Conservation (phyloP, 2,888 invertebrate species). For the Cabera pusaria region DNA sequence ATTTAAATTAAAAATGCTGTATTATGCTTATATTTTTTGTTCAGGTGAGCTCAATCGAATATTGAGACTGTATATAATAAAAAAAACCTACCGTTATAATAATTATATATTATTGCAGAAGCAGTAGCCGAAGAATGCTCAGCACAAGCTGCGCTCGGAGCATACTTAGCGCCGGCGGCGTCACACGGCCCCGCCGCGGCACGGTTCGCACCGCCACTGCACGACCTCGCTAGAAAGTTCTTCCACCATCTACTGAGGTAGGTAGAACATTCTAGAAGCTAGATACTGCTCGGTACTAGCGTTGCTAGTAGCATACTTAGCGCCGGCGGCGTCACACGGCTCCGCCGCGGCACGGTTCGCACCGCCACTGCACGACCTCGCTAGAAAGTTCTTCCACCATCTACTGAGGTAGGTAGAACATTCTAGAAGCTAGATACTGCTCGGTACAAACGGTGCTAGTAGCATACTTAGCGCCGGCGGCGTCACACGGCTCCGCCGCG, state of each 20-base stretch:
- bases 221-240: slow-evolving; percentile 92
- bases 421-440: slow-evolving; percentile 47
- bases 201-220: slow-evolving; percentile 89
- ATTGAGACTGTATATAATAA: too few relatives aligned
- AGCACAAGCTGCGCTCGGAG: slow-evolving; percentile 90
- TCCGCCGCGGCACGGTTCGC: slow-evolving; percentile 88
- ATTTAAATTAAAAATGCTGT: too few relatives aligned
- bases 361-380: slow-evolving; percentile 90
- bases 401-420: slow-evolving; percentile 91
- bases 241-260: slow-evolving; percentile 93
- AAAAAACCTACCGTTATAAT: too few relatives aligned
- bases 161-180: slow-evolving; percentile 88
- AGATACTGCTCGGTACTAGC: slow-evolving; percentile 85
- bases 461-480: slow-evolving; percentile 89
- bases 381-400: slow-evolving; percentile 94
- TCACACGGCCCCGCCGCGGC: slow-evolving; percentile 87
- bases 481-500: slow-evolving; percentile 86
- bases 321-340: slow-evolving; percentile 86
- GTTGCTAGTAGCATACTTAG: slow-evolving; percentile 91
- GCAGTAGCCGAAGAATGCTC: slow-evolving; percentile 48
- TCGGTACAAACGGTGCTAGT: slow-evolving; percentile 90
- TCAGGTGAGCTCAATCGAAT: too few relatives aligned
- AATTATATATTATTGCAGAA: slow-evolving; percentile 12
- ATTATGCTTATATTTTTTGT: too few relatives aligned
- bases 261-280: too few relatives aligned